Percentiles rank a stretch among this genome's conserved stretches.
Conservation (phyloP, 1,140 invertebrate genomes). For the Varroa destructor region DNA sequence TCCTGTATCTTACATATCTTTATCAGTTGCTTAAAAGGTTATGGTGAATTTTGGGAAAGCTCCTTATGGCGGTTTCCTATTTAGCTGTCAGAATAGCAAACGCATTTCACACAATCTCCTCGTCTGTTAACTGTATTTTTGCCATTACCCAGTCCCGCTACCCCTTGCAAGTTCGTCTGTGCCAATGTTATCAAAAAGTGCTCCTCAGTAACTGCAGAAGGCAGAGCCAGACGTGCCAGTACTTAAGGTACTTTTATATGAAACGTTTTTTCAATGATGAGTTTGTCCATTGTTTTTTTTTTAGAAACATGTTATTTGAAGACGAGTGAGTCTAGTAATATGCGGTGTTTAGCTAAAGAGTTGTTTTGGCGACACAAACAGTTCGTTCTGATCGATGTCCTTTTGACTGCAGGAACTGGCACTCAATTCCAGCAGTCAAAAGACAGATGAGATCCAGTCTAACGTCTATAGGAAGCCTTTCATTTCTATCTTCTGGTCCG, state of each 20-base stretch:
- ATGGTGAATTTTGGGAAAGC: neutral
- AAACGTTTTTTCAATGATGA: neutral
- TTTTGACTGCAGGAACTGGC: slow-evolving; percentile 2
- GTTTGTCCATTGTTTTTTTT: neutral
- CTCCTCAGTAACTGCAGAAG: slow-evolving; percentile 4
- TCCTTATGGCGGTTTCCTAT: neutral
- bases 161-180: neutral
- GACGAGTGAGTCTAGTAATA: neutral
- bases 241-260: neutral
- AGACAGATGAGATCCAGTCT: neutral
- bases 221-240: neutral
- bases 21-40: too few species aligned
- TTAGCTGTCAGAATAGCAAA: neutral
- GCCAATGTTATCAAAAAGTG: neutral
- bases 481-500: neutral
- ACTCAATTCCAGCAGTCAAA: neutral
- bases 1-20: too few species aligned
- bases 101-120: slow-evolving; percentile 15
- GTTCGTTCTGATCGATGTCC: neutral
- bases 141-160: neutral
- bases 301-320: neutral
- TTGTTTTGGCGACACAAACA: neutral
- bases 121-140: neutral
- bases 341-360: neutral
- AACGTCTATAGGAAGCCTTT: slow-evolving; percentile 1